Evolutionary conservation across 2,888 invertebrate genomes (phyloP).

Genomic region (Hetaerina titia): DNA sequence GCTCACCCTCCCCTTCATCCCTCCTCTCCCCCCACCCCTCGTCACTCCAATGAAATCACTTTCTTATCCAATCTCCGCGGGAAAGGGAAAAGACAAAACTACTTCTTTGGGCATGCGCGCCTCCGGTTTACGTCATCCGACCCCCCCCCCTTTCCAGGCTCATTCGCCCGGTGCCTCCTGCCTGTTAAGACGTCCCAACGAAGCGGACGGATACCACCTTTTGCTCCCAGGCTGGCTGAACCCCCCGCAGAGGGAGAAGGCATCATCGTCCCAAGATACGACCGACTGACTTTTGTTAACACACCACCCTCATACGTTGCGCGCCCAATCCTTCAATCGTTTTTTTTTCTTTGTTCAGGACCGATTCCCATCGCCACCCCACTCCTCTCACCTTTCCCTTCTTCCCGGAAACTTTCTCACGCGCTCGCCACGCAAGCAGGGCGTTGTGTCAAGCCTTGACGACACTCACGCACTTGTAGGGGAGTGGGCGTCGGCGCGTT

Average conservation of each 20-base stretch:
- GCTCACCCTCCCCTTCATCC: background rate
- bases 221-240: no score
- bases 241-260: no score
- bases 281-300: no score
- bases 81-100: constrained; percentile 35
- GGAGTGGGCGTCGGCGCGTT: background rate
- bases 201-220: no score
- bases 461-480: background rate
- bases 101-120: constrained; percentile 36
- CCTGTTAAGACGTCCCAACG: no score
- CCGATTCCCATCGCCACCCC: background rate
- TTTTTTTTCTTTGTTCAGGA: no score
- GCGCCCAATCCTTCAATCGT: no score
- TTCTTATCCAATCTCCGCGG: constrained; percentile 46
- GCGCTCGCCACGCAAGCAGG: constrained; percentile 19
- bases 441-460: constrained; percentile 24
- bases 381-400: background rate
- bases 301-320: no score
- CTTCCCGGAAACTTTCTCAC: constrained; percentile 35
- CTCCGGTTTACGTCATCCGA: constrained; percentile 38
- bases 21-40: background rate
- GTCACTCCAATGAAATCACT: background rate
- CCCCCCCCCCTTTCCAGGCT: background rate
- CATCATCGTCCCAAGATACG: no score
- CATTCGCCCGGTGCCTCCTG: background rate